These are phyloP conservation scores for Alcis repandata DNA, from an alignment of 2,888 invertebrate genomes.

Conservation along the genomic window DNA sequence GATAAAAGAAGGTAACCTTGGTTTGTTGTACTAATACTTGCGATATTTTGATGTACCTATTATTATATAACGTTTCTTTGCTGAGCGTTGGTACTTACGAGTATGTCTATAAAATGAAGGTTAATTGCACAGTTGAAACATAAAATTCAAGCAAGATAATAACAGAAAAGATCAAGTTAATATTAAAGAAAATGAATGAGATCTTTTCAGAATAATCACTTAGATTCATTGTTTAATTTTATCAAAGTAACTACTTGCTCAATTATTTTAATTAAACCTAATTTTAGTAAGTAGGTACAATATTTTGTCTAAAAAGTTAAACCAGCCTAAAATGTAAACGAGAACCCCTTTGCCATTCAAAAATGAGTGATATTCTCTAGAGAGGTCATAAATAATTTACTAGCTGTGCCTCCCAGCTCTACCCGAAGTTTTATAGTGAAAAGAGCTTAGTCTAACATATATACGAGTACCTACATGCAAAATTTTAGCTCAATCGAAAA, in stretches of 20 bases:
- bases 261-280: conserved; percentile 8
- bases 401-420: not conserved
- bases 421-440: not conserved
- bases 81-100: too few relatives aligned
- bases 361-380: not conserved
- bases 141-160: not conserved
- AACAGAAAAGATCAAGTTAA: not conserved
- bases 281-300: conserved; percentile 1
- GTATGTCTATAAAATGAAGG: too few relatives aligned
- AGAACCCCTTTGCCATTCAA: not conserved
- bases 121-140: not conserved
- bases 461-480: not conserved
- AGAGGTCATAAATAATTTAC: not conserved
- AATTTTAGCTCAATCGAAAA: too few relatives aligned
- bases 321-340: not conserved
- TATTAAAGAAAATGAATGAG: not conserved
- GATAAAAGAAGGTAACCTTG: too few relatives aligned
- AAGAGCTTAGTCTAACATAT: not conserved
- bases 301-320: not conserved
- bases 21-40: too few relatives aligned
- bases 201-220: conserved; percentile 8
- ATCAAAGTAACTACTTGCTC: conserved; percentile 19
- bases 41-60: too few relatives aligned
- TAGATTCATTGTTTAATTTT: conserved; percentile 19
- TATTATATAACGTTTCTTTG: too few relatives aligned